Base-by-base conservation (phyloP, 2,113 vertebrate species). In the Thymallus thymallus region DNA sequence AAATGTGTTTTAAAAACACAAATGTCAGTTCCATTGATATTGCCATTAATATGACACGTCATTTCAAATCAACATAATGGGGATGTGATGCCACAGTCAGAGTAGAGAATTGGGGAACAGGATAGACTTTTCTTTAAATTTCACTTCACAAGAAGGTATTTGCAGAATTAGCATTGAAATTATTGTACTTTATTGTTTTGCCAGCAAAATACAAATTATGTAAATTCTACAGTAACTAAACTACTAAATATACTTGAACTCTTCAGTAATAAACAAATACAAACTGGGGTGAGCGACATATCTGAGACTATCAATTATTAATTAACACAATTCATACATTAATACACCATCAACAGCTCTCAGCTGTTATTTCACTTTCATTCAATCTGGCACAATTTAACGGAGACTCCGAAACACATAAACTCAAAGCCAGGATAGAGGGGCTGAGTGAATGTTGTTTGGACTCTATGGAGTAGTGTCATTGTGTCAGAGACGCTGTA, bases 371-470 rank as follows among this genome's bases (percentile, higher is more conserved):
- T 55, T 20, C 51, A 0, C 63, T 32, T 18, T 20, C 63, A 80
- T 46, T 80, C 79, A 48, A 81, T 24, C 46, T 78, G 76, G 51
- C 68, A 55, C 16, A 82, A 24, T 23, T 24, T 73, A n/a, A 76
- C 32, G 30, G 67, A 70, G 4, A 67, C 67, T 7, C 74, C 71
- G 10, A 70, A 79, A 58, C 80, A 78, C 51, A 67, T 23, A 20
- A 78, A 75, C 51, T 76, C 80, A 67, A 76, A 82, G 2, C 80
- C 35, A 41, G 9, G 35, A 41, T 41, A 41, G 35, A 41, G 35
- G 35, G 35, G 35, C 35, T 41, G 35, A 41, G 35, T 41, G 2
- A 41, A 41, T 41, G 35, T 41, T 7, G 35, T 10, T 41, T 41
- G 35, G 35, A 41, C 35, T 41, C 35, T 41, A 41, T 41, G 35